Evolutionary conservation across 2,888 invertebrate species (phyloP).

Genomic region (Cyclophora albipunctata): DNA sequence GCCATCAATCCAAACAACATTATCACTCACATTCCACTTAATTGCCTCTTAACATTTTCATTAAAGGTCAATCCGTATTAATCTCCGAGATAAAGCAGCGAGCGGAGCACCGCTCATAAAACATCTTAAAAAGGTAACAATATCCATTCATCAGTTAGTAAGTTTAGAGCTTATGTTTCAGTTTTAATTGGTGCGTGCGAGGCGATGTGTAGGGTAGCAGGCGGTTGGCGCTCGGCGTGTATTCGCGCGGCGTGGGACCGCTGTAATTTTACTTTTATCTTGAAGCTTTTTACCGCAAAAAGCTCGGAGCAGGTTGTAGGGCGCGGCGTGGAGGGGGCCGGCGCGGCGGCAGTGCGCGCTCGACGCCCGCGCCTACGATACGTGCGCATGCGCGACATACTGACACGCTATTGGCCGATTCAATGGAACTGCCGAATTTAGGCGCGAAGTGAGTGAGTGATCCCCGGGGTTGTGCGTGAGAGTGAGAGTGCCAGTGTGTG

Average conservation of each 20-base stretch:
- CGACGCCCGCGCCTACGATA: constrained; percentile 34
- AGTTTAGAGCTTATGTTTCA: not conserved
- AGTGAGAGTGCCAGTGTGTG: constrained; percentile 18
- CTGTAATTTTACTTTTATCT: constrained; percentile 51
- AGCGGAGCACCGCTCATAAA: not conserved
- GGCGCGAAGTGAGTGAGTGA: constrained; percentile 20
- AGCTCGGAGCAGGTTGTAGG: constrained; percentile 52
- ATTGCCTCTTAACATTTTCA: not conserved
- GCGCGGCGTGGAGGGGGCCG: constrained; percentile 22
- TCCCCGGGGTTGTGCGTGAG: constrained; percentile 18
- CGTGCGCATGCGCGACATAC: constrained; percentile 33
- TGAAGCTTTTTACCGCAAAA: constrained; percentile 57
- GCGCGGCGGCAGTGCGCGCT: constrained; percentile 45
- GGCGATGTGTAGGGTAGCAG: not conserved
- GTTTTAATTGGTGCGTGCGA: not conserved
- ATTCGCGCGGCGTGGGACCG: constrained; percentile 44
- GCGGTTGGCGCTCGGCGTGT: constrained; percentile 3
- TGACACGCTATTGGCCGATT: constrained; percentile 16
- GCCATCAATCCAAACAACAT: not conserved
- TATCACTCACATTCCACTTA: no score
- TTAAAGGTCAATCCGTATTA: not conserved
- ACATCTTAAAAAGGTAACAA: not conserved
- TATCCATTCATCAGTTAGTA: not conserved
- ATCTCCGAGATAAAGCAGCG: not conserved
- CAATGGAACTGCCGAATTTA: constrained; percentile 26